Base-by-base conservation (phyloP, 2,113 vertebrate species). In the Pelvicachromis taeniatus region DNA sequence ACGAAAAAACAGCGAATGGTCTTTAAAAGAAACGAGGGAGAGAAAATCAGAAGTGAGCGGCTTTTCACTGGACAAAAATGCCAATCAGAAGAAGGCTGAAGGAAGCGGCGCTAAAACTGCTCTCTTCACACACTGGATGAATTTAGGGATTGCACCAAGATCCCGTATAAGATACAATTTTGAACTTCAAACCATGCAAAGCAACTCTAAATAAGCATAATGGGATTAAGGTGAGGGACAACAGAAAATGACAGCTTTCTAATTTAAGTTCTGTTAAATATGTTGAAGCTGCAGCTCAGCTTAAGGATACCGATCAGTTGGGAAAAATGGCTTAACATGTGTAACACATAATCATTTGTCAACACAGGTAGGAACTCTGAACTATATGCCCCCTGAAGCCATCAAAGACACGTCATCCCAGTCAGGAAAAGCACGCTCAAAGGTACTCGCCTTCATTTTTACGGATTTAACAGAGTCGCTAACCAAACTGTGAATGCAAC, bases 321-420 rank as follows among this genome's bases (percentile, higher is more conserved):
- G 7, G 4, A 9, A 9, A 59, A 59, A 78, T 16, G 10, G 11
- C 31, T 78, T 6, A 26, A 12, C 26, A 17, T n/a, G 7, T 42
- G 10, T 83, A 70, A 84, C 3, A 13, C 1, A 8, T 77, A 31
- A 7, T 14, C 84, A 29, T 86, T 90, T 54, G 17, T 88, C 9
- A 52, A 75, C 23, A 40, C 89, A 99, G 98, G 97, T 99, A 61
- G 99, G 99, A 79, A 99, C 99, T 17, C 92, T 99, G 88, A 99
- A 99, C 95, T 99, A 99, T 26, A 99, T 99, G 99, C 97, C 99
- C 14, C 99, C 99, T 2, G 99, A 99, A 94, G 97, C 98, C 86
- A 99, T 99, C 93, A 98, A 97, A 95, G 97, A 99, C 90, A 97
- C 97, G 19, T 98, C 98, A 77, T 97, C 97, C 12, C 96, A 96